Base-by-base conservation (phyloP, 2,888 invertebrate genomes). In the Heteromyza rotundicornis region DNA sequence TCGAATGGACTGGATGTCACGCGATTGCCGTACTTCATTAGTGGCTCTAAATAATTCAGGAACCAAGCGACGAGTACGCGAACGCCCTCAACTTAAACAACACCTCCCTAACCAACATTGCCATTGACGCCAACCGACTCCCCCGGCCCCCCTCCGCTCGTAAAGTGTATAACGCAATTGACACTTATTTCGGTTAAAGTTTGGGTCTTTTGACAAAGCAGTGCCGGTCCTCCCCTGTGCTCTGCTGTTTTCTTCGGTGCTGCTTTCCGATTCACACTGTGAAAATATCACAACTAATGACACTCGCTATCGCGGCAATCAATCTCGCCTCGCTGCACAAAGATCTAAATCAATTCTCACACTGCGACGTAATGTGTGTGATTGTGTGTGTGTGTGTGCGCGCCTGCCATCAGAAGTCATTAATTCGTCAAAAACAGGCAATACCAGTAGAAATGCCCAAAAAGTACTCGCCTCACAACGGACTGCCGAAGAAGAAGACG, bases 331-430 rank as follows among this genome's bases (percentile, higher is more conserved):
- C 62, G 49, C 53, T 27, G 49, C 35, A 35, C 49, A 53, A 58
- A 32, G 47, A 53, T 54, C 53, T 27, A 22, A 62, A 62, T 62
- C 62, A 57, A 54, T 50, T 53, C 58, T 58, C 23, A 62, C 57
- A 58, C 32, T 54, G 22, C 27, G 52, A n/a, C n/a, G n/a, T n/a
- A n/a, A n/a, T n/a, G n/a, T n/a, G n/a, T n/a, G n/a, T n/a, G n/a
- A n/a, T n/a, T n/a, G n/a, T n/a, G n/a, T n/a, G n/a, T n/a, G n/a
- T n/a, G n/a, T n/a, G n/a, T n/a, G n/a, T n/a, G n/a, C n/a, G n/a
- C n/a, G n/a, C n/a, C n/a, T 17, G 27, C 19, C 47, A 58, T 58
- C 54, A 50, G 70, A 76, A 74, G 77, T 74, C 76, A 76, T 75
- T 75, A 75, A 73, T 72, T 71, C 71, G 69, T 76, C 67, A 65